These are phyloP conservation scores for Wasmannia auropunctata DNA, from an alignment of 1,140 invertebrate species.

Conservation along the genomic window DNA sequence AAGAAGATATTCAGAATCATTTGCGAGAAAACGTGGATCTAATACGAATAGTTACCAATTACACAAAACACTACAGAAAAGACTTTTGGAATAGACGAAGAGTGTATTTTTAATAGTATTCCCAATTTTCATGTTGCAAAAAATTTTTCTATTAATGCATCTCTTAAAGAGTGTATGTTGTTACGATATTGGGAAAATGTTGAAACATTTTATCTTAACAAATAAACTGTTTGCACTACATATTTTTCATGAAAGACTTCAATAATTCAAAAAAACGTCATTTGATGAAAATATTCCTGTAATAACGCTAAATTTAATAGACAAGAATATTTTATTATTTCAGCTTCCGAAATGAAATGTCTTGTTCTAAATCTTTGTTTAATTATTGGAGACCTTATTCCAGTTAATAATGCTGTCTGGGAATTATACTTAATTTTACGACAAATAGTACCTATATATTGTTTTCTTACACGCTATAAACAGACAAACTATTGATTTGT, in stretches of 20 bases:
- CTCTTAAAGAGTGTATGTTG: neutral
- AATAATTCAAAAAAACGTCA: neutral
- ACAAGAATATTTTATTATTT: neutral
- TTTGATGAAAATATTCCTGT: constrained; percentile 1
- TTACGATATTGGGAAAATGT: neutral
- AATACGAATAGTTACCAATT: neutral
- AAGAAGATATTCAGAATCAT: neutral
- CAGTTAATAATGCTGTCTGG: neutral
- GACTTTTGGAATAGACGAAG: neutral
- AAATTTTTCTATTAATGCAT: neutral
- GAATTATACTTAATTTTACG: neutral
- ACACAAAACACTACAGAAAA: neutral
- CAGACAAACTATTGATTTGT: neutral
- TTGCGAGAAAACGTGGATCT: neutral
- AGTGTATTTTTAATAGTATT: neutral
- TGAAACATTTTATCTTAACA: neutral
- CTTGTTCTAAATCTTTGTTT: neutral
- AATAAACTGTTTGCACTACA: neutral
- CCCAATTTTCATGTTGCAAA: neutral
- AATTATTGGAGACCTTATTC: neutral
- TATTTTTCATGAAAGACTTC: neutral
- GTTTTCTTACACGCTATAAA: neutral
- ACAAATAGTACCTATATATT: neutral
- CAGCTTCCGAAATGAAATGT: neutral
- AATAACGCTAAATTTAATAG: neutral